Conservation (phyloP, 2,113 vertebrate genomes). For the Oplegnathus fasciatus region DNA sequence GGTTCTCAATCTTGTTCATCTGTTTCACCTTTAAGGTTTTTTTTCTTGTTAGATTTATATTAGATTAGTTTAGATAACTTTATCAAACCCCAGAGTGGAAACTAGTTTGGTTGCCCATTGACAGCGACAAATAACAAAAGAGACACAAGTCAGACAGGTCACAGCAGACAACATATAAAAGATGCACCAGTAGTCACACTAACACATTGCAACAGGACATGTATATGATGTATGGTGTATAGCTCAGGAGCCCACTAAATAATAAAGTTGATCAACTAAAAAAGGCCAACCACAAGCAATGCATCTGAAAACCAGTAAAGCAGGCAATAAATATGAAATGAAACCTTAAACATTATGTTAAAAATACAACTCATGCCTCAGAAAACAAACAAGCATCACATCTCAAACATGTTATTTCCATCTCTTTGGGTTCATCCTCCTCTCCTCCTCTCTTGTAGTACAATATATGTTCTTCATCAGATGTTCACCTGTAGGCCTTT, state of each 20-base stretch:
- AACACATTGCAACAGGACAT: not conserved
- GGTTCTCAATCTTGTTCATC: not conserved
- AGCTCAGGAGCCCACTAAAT: not conserved
- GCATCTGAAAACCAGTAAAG: not conserved
- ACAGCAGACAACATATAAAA: not conserved
- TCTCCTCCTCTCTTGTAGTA: too few relatives aligned
- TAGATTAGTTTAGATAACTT: not conserved
- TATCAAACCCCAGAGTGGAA: not conserved
- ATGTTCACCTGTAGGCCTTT: slow-evolving; percentile 15
- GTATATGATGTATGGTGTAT: too few relatives aligned
- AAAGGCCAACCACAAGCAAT: not conserved
- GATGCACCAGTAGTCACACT: not conserved
- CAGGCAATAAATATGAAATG: not conserved
- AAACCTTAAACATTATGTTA: not conserved
- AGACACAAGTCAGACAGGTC: not conserved
- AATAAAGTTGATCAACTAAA: not conserved
- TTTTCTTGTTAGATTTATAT: not conserved
- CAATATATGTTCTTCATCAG: not conserved
- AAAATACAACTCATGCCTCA: not conserved
- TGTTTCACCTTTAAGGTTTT: not conserved
- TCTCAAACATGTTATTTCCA: not conserved
- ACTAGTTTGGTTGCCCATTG: not conserved
- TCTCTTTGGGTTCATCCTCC: not conserved
- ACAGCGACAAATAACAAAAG: not conserved
- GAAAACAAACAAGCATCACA: not conserved